Percentiles rank a stretch among this genome's conserved stretches.
phyloP scores from a whole-genome alignment of 2,797 vertebrate species.

The Natrix natrix region DNA sequence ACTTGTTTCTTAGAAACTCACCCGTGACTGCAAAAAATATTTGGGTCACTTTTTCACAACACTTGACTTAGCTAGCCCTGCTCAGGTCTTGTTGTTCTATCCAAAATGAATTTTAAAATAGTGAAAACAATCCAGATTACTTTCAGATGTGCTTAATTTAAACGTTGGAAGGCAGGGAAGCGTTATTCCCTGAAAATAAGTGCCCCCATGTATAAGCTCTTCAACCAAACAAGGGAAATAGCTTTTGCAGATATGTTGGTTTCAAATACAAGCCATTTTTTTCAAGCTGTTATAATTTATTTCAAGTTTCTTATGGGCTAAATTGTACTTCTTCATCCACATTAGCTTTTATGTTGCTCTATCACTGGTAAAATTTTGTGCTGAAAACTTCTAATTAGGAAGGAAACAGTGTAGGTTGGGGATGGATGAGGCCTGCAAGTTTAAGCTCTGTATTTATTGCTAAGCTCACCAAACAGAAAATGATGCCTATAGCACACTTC shows the following conservation, averaged over 20 bases:
- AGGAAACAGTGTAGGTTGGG: neutral
- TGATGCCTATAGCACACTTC: neutral
- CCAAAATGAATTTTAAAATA: neutral
- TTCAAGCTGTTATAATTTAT: neutral
- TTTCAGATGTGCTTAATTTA: neutral
- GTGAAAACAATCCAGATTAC: neutral
- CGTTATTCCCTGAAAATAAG: neutral
- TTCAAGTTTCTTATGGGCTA: neutral
- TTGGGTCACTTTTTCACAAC: neutral
- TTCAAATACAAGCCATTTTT: neutral
- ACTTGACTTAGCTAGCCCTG: neutral
- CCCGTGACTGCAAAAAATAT: neutral
- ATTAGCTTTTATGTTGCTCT: neutral
- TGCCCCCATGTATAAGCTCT: neutral
- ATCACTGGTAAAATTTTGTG: conserved; percentile 4
- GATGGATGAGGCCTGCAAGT: neutral
- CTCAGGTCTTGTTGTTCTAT: neutral
- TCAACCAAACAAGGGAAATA: neutral
- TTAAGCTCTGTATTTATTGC: conserved; percentile 16
- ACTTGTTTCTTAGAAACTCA: neutral
- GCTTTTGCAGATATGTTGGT: neutral
- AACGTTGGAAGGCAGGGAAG: neutral
- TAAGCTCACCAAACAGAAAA: conserved; percentile 10
- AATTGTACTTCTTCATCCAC: conserved; percentile 15
- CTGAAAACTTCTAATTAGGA: neutral